A percentile compares a stretch with the other conserved stretches of the same genome.
Conservation (phyloP, 2,113 vertebrate species). For the Noturus placidus region DNA sequence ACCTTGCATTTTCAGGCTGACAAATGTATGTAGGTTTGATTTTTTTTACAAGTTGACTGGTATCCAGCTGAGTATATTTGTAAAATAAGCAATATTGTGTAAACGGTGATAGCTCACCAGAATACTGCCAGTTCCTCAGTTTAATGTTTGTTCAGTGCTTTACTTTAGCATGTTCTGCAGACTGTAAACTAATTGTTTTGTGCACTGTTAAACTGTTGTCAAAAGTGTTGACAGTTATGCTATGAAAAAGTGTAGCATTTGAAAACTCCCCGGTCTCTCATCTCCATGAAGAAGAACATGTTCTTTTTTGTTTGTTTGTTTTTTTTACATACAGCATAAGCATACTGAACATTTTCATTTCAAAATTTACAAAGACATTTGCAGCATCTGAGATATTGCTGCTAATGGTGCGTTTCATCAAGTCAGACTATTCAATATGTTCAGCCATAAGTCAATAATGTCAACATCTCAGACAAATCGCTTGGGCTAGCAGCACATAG, state of each 20-base stretch:
- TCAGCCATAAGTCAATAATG: conserved; percentile 41
- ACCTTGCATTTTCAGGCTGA: conserved; percentile 28
- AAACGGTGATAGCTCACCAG: conserved; percentile 11
- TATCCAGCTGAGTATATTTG: conserved; percentile 27
- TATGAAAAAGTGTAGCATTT: neutral
- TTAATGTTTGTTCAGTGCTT: neutral
- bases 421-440: conserved; percentile 30
- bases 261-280: neutral
- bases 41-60: conserved; percentile 20
- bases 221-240: neutral
- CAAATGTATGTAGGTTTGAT: conserved; percentile 25
- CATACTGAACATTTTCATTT: neutral
- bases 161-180: neutral
- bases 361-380: conserved; percentile 26
- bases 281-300: neutral
- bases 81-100: conserved; percentile 27
- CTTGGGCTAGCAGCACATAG: conserved; percentile 34
- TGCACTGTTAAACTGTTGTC: neutral
- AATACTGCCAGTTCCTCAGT: neutral
- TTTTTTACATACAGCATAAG: neutral
- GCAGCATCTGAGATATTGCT: conserved; percentile 31
- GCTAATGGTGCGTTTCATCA: conserved; percentile 34
- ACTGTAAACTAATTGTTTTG: conserved; percentile 2
- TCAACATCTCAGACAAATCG: conserved; percentile 50
- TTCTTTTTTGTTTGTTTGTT: too few relatives aligned